Evolutionary conservation across 1,140 invertebrate genomes (phyloP).

Genomic region (Scaptomyza graminum): DNA sequence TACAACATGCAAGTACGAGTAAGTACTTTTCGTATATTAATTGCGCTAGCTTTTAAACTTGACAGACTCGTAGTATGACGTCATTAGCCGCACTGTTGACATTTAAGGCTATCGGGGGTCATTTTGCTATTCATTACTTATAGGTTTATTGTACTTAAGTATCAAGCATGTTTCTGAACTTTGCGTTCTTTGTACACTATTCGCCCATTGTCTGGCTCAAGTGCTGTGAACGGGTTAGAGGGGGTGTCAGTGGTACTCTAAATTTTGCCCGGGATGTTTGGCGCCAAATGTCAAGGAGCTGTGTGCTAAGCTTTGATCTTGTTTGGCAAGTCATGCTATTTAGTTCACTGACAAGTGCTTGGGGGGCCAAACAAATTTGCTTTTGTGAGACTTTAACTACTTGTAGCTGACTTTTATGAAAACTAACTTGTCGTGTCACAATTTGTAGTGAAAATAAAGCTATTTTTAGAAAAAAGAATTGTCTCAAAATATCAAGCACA

Average conservation of each 20-base stretch:
- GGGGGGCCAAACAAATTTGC: conserved; percentile 13
- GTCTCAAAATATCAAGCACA: too few relatives aligned
- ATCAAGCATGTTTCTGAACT: conserved; percentile 38
- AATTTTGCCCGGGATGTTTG: conserved; percentile 15
- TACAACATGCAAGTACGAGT: conserved; percentile 1
- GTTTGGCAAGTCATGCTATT: conserved; percentile 20
- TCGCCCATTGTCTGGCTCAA: conserved; percentile 39
- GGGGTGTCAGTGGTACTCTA: not conserved
- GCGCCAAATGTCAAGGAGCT: conserved; percentile 52
- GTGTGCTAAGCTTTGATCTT: conserved; percentile 44
- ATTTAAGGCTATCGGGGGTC: conserved; percentile 73
- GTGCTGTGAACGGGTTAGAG: conserved; percentile 2
- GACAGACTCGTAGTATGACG: conserved; percentile 66
- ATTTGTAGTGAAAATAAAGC: too few relatives aligned
- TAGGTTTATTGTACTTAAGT: conserved; percentile 22
- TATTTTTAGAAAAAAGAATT: too few relatives aligned
- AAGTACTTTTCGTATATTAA: conserved; percentile 37
- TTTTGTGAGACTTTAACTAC: not conserved
- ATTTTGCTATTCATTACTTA: conserved; percentile 71
- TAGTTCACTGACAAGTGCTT: conserved; percentile 30
- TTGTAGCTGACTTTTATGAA: not conserved
- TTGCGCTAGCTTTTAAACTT: conserved; percentile 58
- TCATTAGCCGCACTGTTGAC: conserved; percentile 61
- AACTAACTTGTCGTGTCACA: too few relatives aligned
- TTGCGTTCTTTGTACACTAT: conserved; percentile 43